Percentiles rank a stretch among this genome's conserved stretches.
These are phyloP conservation scores for Brienomyrus brachyistius DNA, from an alignment of 2,113 vertebrate genomes.

Conservation along the genomic window DNA sequence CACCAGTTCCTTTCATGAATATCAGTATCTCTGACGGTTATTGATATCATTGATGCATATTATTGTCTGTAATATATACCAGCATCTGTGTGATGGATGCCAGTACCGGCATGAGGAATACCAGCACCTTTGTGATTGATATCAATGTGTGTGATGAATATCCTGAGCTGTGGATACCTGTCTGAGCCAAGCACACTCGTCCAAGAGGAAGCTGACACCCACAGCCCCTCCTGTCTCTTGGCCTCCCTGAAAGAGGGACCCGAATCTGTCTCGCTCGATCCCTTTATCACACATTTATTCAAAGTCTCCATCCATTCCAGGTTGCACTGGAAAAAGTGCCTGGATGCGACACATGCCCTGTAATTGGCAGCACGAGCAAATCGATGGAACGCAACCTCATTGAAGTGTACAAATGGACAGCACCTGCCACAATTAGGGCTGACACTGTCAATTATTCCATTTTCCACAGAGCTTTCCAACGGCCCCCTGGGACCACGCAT, in stretches of 20 bases:
- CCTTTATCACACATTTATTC: background rate
- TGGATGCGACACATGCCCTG: background rate
- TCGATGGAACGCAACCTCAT: background rate
- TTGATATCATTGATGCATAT: background rate
- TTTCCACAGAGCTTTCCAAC: constrained; percentile 26
- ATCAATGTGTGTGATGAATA: background rate
- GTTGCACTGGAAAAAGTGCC: background rate
- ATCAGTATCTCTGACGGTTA: background rate
- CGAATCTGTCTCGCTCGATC: background rate
- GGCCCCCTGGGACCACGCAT: constrained; percentile 11
- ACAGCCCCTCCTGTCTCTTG: background rate
- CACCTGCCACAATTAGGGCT: background rate
- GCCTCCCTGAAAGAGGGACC: background rate
- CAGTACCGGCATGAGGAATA: background rate
- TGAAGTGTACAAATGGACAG: background rate
- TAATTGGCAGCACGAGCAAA: no score
- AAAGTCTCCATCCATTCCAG: background rate
- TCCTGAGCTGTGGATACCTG: background rate
- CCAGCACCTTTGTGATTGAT: background rate
- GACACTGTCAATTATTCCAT: constrained; percentile 31
- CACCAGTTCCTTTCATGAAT: background rate
- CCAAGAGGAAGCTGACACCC: background rate
- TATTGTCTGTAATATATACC: background rate
- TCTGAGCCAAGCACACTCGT: background rate
- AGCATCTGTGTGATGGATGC: background rate